A percentile compares a stretch with the other conserved stretches of the same genome.
These are phyloP conservation scores for Pocillopora grandis DNA, from an alignment of 92 coral and sea anemone genomes.

Conservation along the genomic window DNA sequence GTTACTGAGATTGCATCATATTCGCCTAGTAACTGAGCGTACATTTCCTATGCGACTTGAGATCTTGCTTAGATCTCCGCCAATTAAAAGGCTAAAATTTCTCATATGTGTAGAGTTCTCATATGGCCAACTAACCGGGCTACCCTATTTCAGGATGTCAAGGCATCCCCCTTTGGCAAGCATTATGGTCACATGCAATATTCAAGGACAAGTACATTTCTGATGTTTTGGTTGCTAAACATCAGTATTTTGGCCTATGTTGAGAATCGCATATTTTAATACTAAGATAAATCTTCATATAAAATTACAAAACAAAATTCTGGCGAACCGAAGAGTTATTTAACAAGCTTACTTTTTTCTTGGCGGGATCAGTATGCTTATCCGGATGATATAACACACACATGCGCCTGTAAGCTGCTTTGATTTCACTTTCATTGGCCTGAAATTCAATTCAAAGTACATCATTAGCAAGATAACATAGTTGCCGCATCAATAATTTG, in stretches of 20 bases:
- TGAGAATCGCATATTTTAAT: background rate
- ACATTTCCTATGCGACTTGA: too few species aligned
- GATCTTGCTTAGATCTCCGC: too few species aligned
- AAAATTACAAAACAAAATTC: background rate
- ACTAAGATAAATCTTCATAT: background rate
- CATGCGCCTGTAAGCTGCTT: slow-evolving; percentile 91
- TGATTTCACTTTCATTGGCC: slow-evolving; percentile 90
- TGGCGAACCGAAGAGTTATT: background rate
- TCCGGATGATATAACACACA: slow-evolving; percentile 95
- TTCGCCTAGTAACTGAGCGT: too few species aligned
- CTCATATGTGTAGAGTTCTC: too few species aligned
- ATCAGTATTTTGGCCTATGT: background rate
- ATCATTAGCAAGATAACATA: background rate
- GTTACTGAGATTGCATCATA: too few species aligned
- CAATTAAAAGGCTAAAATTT: too few species aligned
- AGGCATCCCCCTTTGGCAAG: too few species aligned
- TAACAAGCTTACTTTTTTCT: slow-evolving; percentile 66
- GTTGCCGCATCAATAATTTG: too few species aligned
- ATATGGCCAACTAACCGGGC: too few species aligned
- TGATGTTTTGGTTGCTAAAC: background rate
- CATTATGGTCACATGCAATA: too few species aligned
- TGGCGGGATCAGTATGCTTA: slow-evolving; percentile 80
- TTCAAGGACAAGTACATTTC: too few species aligned
- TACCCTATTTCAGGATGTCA: too few species aligned
- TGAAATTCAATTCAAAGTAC: slow-evolving; percentile 11